phyloP scores from a whole-genome alignment of 2,797 vertebrate genomes.

The Oryzias dopingdopingensis region DNA sequence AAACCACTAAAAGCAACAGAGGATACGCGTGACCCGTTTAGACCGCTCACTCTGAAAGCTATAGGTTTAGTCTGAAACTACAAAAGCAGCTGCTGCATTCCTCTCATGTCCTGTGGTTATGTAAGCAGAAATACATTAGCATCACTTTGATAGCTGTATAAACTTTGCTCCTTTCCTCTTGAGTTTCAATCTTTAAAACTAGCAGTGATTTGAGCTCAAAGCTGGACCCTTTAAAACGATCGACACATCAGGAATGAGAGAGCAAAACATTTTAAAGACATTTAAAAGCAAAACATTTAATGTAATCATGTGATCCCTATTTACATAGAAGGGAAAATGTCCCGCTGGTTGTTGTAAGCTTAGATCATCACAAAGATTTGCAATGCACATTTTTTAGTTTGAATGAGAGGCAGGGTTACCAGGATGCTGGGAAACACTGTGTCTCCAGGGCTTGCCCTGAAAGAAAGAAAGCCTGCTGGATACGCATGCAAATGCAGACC shows the following conservation, averaged over 20 bases:
- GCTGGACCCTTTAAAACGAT: too few species aligned
- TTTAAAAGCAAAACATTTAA: too few species aligned
- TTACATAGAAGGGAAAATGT: slow-evolving; percentile 42
- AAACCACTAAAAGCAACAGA: slow-evolving; percentile 61
- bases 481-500: slow-evolving; percentile 52
- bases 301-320: too few species aligned
- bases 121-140: slow-evolving; percentile 55
- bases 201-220: too few species aligned
- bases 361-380: slow-evolving; percentile 73
- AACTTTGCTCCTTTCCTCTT: too few species aligned
- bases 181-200: too few species aligned
- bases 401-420: slow-evolving; percentile 61
- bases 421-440: slow-evolving; percentile 23
- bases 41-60: slow-evolving; percentile 25
- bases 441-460: slow-evolving; percentile 22
- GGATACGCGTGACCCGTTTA: slow-evolving; percentile 59
- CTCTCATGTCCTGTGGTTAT: slow-evolving; percentile 55
- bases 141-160: slow-evolving; percentile 47
- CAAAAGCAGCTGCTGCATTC: slow-evolving; percentile 54
- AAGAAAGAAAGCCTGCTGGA: slow-evolving; percentile 24
- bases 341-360: slow-evolving; percentile 60
- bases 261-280: too few species aligned
- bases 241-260: too few species aligned
- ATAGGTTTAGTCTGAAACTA: not conserved
- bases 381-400: slow-evolving; percentile 71